Evolutionary conservation across 1,140 invertebrate species (phyloP), one percentile per base, ranked within the genome.

Genomic region (Sycophaga agraensis): DNA sequence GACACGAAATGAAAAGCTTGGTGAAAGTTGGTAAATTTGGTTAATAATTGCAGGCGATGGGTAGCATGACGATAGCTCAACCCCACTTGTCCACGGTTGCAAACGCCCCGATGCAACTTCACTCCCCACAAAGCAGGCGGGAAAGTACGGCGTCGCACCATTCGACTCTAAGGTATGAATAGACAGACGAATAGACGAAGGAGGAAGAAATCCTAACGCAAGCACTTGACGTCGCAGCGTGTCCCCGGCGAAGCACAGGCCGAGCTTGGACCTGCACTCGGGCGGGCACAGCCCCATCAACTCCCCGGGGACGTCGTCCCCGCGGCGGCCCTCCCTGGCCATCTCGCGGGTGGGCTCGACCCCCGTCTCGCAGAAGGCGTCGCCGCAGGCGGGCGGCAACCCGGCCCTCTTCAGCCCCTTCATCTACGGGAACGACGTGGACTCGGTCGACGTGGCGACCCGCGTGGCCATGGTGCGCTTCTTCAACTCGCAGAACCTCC

Each of bases 381-480:
- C 60, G 12, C 53, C 55, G 3, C 54, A 57, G 16, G 17, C 60
- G 9, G 9, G 14, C 3, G 37, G 37, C 6, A 4, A 31, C 5
- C 24, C 3, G 2, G 21, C 19, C 0, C 9, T 40, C 0, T 87
- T 89, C 65, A 96, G 96, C 82, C 93, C 93, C 1, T 90, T 97
- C 63, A 94, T 96, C 65, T 96, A 94, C 75, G 95, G 94, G 16
- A 96, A 95, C 74, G 96, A 99, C 78, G 91, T 98, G 2, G 96
- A 99, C 79, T 97, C 94, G 0, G 96, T 99, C 1, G 98, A 99
- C 82, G 88, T 99, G n/a, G 97, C 97, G 3, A 98, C 95, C 0
- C 83, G 97, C 62, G 94, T 99, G 28, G 97, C 97, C 22, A 99
- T 99, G 96, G 96, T 98, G 2, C 88, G 94, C 11, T 99, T 99